These are phyloP conservation scores for Cheilinus undulatus DNA, from an alignment of 2,113 vertebrate species.

Conservation along the genomic window DNA sequence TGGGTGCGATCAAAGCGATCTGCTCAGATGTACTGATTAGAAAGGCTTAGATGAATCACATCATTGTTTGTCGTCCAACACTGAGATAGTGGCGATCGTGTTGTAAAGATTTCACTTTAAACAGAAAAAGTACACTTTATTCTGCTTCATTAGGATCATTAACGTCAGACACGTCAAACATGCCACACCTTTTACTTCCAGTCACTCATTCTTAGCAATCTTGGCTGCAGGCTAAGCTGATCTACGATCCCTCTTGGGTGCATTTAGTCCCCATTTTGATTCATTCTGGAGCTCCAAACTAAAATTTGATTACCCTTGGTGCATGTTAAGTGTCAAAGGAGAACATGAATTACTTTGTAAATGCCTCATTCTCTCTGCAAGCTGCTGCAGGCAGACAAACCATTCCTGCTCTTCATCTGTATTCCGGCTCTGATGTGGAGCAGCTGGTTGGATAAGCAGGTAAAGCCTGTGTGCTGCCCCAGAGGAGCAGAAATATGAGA, in stretches of 20 bases:
- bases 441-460: constrained; percentile 33
- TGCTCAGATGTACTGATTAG: constrained; percentile 41
- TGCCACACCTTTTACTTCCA: not conserved
- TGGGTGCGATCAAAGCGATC: constrained; percentile 12
- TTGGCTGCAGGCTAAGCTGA: not conserved
- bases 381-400: constrained; percentile 32
- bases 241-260: not conserved
- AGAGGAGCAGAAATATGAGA: constrained; percentile 32
- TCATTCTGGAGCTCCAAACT: constrained; percentile 28
- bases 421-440: constrained; percentile 32
- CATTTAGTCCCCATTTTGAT: constrained; percentile 30
- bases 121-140: no score
- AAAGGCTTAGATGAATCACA: constrained; percentile 43
- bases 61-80: constrained; percentile 9
- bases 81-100: constrained; percentile 2
- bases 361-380: constrained; percentile 22
- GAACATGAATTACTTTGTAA: constrained; percentile 31
- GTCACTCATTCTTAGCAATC: not conserved
- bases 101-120: constrained; percentile 7
- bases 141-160: not conserved
- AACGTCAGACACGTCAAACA: not conserved
- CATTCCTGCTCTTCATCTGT: constrained; percentile 30
- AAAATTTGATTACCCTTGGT: constrained; percentile 26
- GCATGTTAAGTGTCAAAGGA: constrained; percentile 21
- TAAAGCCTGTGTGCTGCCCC: constrained; percentile 19